phyloP scores from a whole-genome alignment of 2,888 invertebrate genomes.

The Limnephilus marmoratus region DNA sequence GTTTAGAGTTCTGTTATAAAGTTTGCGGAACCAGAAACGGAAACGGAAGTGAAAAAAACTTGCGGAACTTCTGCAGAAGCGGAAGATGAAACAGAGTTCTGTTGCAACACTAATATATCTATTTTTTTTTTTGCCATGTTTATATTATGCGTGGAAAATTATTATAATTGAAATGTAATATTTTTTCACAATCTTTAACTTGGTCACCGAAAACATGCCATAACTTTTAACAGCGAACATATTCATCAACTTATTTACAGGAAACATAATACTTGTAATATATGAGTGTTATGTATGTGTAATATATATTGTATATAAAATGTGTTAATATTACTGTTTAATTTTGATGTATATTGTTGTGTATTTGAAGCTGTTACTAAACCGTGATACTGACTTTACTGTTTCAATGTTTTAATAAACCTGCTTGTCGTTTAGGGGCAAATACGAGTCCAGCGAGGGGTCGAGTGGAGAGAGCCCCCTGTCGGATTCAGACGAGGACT shows the following conservation, averaged over 20 bases:
- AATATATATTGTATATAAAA: background rate
- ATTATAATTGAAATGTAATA: background rate
- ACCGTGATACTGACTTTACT: background rate
- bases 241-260: background rate
- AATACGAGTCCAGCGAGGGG: constrained; percentile 72
- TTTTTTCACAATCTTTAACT: background rate
- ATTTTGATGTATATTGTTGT: background rate
- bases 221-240: background rate
- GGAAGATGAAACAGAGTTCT: too few species aligned
- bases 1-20: too few species aligned
- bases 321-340: background rate
- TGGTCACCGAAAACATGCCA: background rate
- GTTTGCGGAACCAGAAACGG: too few species aligned
- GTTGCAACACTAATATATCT: too few species aligned
- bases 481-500: constrained; percentile 76
- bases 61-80: too few species aligned
- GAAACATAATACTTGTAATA: background rate
- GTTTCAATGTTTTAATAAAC: constrained; percentile 6
- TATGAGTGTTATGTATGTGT: background rate
- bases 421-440: constrained; percentile 34
- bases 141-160: background rate
- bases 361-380: constrained; percentile 3
- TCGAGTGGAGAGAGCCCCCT: constrained; percentile 76
- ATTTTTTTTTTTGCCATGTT: too few species aligned
- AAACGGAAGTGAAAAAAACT: too few species aligned